Conservation (phyloP, 1,140 invertebrate genomes). For the Psix sp. region DNA sequence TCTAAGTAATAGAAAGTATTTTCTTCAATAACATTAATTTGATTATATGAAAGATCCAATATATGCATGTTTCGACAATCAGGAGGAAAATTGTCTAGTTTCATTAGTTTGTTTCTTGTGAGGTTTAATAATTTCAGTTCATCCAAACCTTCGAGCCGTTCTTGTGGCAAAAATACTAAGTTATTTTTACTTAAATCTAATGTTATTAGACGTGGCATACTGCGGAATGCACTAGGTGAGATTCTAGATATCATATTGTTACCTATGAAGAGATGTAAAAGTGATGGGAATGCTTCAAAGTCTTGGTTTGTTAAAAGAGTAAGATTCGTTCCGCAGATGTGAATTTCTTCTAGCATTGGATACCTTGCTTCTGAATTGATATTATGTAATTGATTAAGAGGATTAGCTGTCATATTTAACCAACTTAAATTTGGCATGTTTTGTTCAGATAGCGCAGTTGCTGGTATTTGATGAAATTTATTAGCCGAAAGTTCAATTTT, state of each 20-base stretch:
- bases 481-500: slow-evolving; percentile 89
- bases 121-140: slow-evolving; percentile 86
- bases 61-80: slow-evolving; percentile 87
- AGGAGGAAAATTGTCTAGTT: slow-evolving; percentile 88
- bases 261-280: slow-evolving; percentile 85
- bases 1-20: slow-evolving; percentile 85
- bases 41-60: slow-evolving; percentile 90
- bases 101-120: slow-evolving; percentile 87
- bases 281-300: slow-evolving; percentile 89
- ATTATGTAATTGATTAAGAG: slow-evolving; percentile 84
- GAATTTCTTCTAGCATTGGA: slow-evolving; percentile 87
- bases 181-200: slow-evolving; percentile 91
- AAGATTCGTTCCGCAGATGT: slow-evolving; percentile 89
- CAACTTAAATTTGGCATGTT: slow-evolving; percentile 84
- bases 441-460: slow-evolving; percentile 84
- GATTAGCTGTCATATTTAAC: slow-evolving; percentile 90
- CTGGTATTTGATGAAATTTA: slow-evolving; percentile 88
- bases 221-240: slow-evolving; percentile 90
- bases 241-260: slow-evolving; percentile 87
- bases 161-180: slow-evolving; percentile 89
- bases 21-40: slow-evolving; percentile 86
- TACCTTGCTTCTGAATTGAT: slow-evolving; percentile 80
- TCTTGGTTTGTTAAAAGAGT: slow-evolving; percentile 91
- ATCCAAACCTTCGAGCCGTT: slow-evolving; percentile 87
- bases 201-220: slow-evolving; percentile 84